Base-by-base conservation (phyloP, 2,888 invertebrate genomes). In the Shargacucullia verbasci region DNA sequence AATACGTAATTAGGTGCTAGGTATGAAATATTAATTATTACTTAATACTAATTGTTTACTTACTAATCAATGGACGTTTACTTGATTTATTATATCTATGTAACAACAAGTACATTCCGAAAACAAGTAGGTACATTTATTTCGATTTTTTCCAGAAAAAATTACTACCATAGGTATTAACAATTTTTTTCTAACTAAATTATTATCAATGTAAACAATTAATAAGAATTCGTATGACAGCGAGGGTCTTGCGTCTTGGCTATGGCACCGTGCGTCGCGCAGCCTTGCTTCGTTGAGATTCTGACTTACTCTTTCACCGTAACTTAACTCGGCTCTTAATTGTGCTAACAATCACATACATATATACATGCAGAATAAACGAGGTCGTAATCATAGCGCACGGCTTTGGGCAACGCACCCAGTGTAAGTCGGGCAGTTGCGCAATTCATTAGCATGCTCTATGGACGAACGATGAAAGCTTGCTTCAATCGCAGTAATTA, bases 311-410 rank as follows among this genome's bases (percentile, higher is more conserved):
- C 58, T 66, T 73, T 73, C 69, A 70, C 57, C 61, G 59, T 78
- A 73, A 59, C 59, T 76, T 73, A 73, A 72, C 55, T 84, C 83
- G 73, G 73, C 55, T 84, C 83, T 86, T 89, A 90, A 91, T 88
- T 91, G 86, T 88, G 81, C 82, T 89, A 88, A 90, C 88, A 90
- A 86, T 89, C 83, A 83, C 79, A 39, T 34, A 41, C 31, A 85
- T 81, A 82, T 84, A 47, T 40, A 44, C 31, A 56, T 60, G 27
- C 37, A 31, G 58, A 85, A 85, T 79, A 70, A 79, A 74, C 85
- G 86, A 84, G 85, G 84, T 78, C 85, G 76, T 73, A 83, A 80
- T 54, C 69, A 66, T 83, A 82, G 78, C 76, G 75, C 72, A 77
- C 70, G 63, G 65, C 67, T 80, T 81, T 80, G 69, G 78, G 76